phyloP scores from a whole-genome alignment of 2,888 invertebrate species.

The Anagyrus pseudococci region DNA sequence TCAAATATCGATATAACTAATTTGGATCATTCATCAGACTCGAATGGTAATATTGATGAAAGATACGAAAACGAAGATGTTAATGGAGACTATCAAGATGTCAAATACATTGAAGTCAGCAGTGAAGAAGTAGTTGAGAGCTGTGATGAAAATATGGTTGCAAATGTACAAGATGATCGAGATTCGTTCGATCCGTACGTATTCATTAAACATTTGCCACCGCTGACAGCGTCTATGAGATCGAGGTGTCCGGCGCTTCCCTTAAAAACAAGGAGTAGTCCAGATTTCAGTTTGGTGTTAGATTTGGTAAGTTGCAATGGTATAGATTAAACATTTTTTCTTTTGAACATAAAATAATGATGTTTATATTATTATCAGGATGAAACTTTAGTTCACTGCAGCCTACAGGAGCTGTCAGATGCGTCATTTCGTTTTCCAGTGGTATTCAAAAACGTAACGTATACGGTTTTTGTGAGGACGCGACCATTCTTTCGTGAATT shows the following conservation, averaged over 20 bases:
- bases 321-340: not conserved
- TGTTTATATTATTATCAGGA: slow-evolving; percentile 66
- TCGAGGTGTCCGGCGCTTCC: slow-evolving; percentile 83
- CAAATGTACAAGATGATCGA: slow-evolving; percentile 68
- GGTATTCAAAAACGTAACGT: slow-evolving; percentile 87
- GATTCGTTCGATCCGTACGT: slow-evolving; percentile 89
- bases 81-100: slow-evolving; percentile 53
- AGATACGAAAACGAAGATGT: slow-evolving; percentile 51
- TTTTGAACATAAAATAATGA: not conserved
- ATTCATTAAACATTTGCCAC: slow-evolving; percentile 91
- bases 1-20: slow-evolving; percentile 46
- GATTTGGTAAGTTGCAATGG: slow-evolving; percentile 52
- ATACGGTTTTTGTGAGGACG: slow-evolving; percentile 86
- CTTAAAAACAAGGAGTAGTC: slow-evolving; percentile 88
- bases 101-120: slow-evolving; percentile 58
- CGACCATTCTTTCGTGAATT: slow-evolving; percentile 92
- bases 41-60: slow-evolving; percentile 52
- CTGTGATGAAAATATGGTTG: slow-evolving; percentile 58
- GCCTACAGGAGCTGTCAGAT: slow-evolving; percentile 88
- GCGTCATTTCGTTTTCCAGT: slow-evolving; percentile 95
- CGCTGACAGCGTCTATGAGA: slow-evolving; percentile 78
- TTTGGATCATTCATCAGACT: slow-evolving; percentile 46
- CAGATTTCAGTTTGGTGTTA: slow-evolving; percentile 86
- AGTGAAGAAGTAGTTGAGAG: slow-evolving; percentile 58
- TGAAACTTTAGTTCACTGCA: slow-evolving; percentile 95